Percentiles rank a stretch among this genome's conserved stretches.
Evolutionary conservation across 2,888 invertebrate species (phyloP).

Genomic region (Caenorhabditis becei): DNA sequence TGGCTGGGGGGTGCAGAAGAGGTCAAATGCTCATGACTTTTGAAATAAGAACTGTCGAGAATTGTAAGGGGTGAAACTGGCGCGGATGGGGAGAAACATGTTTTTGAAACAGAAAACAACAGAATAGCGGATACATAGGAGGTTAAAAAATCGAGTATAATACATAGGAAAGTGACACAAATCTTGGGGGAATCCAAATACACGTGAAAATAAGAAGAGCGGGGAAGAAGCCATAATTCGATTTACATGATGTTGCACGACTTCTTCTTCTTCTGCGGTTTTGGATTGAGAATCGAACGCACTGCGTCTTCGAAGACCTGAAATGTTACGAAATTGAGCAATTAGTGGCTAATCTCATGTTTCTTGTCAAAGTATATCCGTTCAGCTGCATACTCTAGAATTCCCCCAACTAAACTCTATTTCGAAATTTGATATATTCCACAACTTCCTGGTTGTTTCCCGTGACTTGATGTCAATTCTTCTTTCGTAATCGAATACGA

Average conservation of each 20-base stretch:
- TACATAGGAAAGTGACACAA: conserved; percentile 44
- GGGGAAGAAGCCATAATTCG: neutral
- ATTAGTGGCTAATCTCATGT: neutral
- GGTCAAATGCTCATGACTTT: conserved; percentile 46
- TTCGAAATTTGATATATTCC: neutral
- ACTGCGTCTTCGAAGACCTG: conserved; percentile 99
- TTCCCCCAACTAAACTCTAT: neutral
- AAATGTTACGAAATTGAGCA: conserved; percentile 12
- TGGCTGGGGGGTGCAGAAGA: conserved; percentile 18
- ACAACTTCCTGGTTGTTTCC: neutral
- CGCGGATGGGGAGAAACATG: conserved; percentile 10
- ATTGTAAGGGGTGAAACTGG: neutral
- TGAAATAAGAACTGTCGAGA: neutral
- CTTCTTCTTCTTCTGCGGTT: conserved; percentile 89
- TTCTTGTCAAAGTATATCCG: too few species aligned
- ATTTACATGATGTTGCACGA: conserved; percentile 76
- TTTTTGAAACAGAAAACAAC: neutral
- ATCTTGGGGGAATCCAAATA: conserved; percentile 10
- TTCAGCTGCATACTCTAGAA: too few species aligned
- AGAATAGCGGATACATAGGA: neutral
- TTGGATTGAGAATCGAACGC: conserved; percentile 95
- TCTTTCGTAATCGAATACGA: neutral
- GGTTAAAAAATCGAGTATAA: conserved; percentile 6
- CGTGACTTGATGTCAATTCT: neutral
- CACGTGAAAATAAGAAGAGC: conserved; percentile 18